Evolutionary conservation across 2,888 invertebrate species (phyloP).

Genomic region (Latheticus oryzae): DNA sequence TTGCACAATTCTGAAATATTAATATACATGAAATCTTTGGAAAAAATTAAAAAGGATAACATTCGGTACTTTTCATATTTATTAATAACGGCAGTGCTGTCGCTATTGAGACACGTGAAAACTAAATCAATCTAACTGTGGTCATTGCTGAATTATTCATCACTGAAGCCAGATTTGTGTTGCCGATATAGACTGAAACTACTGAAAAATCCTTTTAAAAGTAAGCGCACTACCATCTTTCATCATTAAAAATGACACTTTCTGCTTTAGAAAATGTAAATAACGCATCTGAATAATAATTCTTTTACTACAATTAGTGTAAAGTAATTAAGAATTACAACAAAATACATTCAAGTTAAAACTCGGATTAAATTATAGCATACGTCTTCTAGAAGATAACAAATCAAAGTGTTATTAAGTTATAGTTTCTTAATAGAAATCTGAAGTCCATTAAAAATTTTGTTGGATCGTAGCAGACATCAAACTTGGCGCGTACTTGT

Average conservation of each 20-base stretch:
- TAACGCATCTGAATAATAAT: no score
- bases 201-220: slow-evolving; percentile 36
- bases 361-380: no score
- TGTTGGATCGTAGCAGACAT: slow-evolving; percentile 40
- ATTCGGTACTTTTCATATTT: slow-evolving; percentile 7
- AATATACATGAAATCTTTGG: no score
- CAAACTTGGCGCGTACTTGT: slow-evolving; percentile 40
- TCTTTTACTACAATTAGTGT: no score
- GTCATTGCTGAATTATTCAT: slow-evolving; percentile 36
- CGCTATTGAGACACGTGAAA: slow-evolving; percentile 24
- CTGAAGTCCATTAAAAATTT: slow-evolving; percentile 47
- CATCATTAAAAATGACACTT: slow-evolving; percentile 22
- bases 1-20: no score
- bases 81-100: slow-evolving; percentile 3
- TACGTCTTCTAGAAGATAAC: no score
- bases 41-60: background rate
- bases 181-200: slow-evolving; percentile 24
- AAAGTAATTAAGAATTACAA: no score
- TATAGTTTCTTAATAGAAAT: slow-evolving; percentile 32
- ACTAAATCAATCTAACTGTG: slow-evolving; percentile 23
- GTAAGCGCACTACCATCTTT: slow-evolving; percentile 27
- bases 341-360: no score
- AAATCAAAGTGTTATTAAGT: no score
- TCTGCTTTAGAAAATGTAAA: slow-evolving; percentile 21
- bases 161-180: slow-evolving; percentile 24